Base-by-base conservation (phyloP, 37 sponge, comb jelly and placozoan genomes). In the Ephydatia muelleri region DNA sequence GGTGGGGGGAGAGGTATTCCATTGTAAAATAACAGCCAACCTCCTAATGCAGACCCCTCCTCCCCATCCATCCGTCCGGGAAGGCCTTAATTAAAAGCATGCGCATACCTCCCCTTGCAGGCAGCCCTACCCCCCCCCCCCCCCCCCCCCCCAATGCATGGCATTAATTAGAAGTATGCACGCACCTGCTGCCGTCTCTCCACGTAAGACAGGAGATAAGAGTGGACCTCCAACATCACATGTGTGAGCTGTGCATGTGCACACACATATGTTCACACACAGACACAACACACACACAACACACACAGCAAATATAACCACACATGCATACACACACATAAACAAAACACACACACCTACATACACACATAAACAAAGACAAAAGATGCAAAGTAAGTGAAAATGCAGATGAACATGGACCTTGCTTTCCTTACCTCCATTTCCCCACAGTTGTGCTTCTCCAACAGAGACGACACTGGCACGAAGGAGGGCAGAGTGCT, bases 401-500 rank as follows among this genome's bases (percentile, higher is more conserved):
- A 34, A 33, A 33, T 2, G 73, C 28, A 30, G 33, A 35, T 35
- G 35, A 73, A 21, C 23, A 65, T 16, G 6, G 33, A 30, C 67
- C 73, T 16, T 64, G 19, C 30, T 66, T 9, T 74, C 47, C 67
- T 73, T 32, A 87, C 88, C 30, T 75, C 27, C 3, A 82, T 39
- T 67, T 87, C 75, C 5, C 12, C 25, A 12, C 67, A 28, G 64
- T 81, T 87, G 47, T 81, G 67, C 28, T 75, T 34, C 26, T 65
- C 78, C 5, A 82, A 0, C 11, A 87, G 76, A 27, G 6, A 26
- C 3, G 72, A 32, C 33, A 87, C 67, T 32, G 88, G 88, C 19
- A 87, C 71, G 67, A 87, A 87, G 2, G 8, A 68, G 8, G 88
- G 88, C 1, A 87, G 73, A 16, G 88, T 81, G 68, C 76, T 67